Evolutionary conservation across 1,140 invertebrate species (phyloP).

Genomic region (Magallana gigas): DNA sequence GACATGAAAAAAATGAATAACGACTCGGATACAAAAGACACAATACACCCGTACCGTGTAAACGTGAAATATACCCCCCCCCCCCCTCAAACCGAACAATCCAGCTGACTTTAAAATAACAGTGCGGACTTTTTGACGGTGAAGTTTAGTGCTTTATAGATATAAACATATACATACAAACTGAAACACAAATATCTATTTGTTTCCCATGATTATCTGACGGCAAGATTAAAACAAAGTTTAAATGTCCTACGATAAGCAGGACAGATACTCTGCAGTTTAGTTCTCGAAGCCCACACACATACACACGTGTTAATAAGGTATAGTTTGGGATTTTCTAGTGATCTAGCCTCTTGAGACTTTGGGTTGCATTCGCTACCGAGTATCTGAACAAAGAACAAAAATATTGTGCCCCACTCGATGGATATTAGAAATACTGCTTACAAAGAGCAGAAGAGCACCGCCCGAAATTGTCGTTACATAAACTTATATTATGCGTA

Average conservation of each 20-base stretch:
- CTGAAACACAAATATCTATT: background rate
- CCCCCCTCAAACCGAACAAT: background rate
- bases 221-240: background rate
- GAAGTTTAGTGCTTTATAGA: too few species aligned
- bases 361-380: too few species aligned
- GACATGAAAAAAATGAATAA: background rate
- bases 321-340: too few species aligned
- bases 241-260: conserved; percentile 16
- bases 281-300: conserved; percentile 11
- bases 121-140: background rate
- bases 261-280: conserved; percentile 22
- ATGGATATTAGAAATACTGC: too few species aligned
- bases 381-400: too few species aligned
- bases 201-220: conserved; percentile 26
- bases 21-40: background rate
- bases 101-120: background rate
- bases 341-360: too few species aligned
- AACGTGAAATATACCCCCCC: background rate
- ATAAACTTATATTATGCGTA: too few species aligned
- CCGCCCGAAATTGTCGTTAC: too few species aligned
- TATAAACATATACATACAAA: background rate
- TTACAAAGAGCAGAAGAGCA: too few species aligned
- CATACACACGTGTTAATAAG: background rate
- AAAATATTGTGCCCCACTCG: too few species aligned
- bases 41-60: background rate